Conservation (phyloP, 1,140 invertebrate genomes). For the Ostrea denselamellosa region DNA sequence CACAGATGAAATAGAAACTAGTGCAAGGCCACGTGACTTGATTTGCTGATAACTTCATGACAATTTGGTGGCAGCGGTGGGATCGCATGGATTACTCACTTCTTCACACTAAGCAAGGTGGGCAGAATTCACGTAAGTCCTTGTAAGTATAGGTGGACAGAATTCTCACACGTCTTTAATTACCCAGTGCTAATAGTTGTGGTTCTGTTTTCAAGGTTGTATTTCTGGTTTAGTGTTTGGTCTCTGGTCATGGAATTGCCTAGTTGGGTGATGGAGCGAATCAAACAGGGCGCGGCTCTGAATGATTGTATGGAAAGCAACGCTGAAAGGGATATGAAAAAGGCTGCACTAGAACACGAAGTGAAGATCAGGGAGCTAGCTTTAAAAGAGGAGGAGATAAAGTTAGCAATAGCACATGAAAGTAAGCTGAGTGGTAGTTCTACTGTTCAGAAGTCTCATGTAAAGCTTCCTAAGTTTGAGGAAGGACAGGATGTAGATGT, state of each 20-base stretch:
- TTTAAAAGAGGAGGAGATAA: neutral
- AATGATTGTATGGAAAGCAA: neutral
- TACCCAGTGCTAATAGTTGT: neutral
- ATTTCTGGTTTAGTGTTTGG: neutral
- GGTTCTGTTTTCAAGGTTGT: neutral
- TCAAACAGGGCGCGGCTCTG: neutral
- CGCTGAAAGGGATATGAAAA: neutral
- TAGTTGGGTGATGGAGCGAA: neutral
- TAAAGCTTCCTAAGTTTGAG: constrained; percentile 38
- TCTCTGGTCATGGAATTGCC: neutral
- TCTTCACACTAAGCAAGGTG: too few species aligned
- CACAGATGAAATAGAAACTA: too few species aligned
- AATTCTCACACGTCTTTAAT: too few species aligned
- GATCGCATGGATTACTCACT: neutral
- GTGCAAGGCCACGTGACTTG: too few species aligned
- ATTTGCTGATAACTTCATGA: too few species aligned
- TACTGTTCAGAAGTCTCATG: neutral
- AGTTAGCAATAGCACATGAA: neutral
- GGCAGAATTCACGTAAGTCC: too few species aligned
- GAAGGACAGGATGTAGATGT: constrained; percentile 46
- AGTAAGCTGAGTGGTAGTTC: too few species aligned
- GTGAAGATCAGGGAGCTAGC: neutral
- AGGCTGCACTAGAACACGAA: neutral
- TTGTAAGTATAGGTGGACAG: too few species aligned
- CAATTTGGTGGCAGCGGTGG: neutral